Evolutionary conservation across 1,140 invertebrate genomes (phyloP), one percentile per base, ranked within the genome.

Genomic region (Brachionus manjavacas): DNA sequence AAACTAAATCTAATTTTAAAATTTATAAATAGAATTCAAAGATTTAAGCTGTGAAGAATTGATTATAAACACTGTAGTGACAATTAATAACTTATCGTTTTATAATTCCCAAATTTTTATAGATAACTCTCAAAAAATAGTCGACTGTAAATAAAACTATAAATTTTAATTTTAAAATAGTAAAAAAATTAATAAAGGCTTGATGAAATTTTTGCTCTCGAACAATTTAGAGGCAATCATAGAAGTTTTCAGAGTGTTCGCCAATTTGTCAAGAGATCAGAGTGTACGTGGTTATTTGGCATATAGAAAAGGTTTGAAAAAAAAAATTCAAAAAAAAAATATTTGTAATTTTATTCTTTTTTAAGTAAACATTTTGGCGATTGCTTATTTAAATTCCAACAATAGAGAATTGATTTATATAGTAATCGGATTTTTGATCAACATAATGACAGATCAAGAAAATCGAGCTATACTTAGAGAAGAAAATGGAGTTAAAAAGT

Each of bases 81-180:
- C 92, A 12, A 88, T 93, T 39, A 93, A 93, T 86, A 93, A 93
- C 87, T 88, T 93, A 76, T 92, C 92, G 0, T 93, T 91, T 87
- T 93, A 93, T 86, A 60, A 74, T 31, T 46, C 66, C 11, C 12
- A 81, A 3, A n/a, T 78, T 4, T 23, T 80, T 6, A 25, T 31
- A 16, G 25, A 81, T 12, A 35, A 86, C 1, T 88, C 89, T 25
- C 85, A 88, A 6, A 85, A 87, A 43, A 86, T 90, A 74, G 86
- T 89, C 35, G 86, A 89, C 23, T 85, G 89, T 89, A 85, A 88
- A 88, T 86, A n/a, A 60, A 16, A 12, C 9, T 72, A 16, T 46
- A 52, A 79, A 78, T 20, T 79, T n/a, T 60, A 39, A 23, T 64
- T 14, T 60, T 23, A 83, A 43, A 60, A 46, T 66, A 76, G 49